Evolutionary conservation across 2,113 vertebrate genomes (phyloP).

Genomic region (Gymnobelideus leadbeateri): DNA sequence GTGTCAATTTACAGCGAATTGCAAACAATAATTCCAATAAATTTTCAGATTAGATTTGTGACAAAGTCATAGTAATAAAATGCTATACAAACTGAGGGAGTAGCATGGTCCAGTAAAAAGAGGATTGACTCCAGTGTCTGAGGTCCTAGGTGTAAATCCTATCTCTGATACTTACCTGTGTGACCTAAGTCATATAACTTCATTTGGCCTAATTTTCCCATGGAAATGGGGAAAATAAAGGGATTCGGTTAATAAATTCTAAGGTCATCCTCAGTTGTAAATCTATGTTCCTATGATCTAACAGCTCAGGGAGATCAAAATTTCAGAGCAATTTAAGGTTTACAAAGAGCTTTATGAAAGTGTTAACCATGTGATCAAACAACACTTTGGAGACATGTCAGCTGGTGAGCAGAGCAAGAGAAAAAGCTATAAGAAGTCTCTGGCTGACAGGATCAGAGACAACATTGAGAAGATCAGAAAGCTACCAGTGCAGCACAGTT

Average conservation of each 20-base stretch:
- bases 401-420: background rate
- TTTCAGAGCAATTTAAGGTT: background rate
- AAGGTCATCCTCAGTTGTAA: background rate
- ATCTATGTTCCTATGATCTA: background rate
- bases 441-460: background rate
- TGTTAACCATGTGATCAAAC: background rate
- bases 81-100: background rate
- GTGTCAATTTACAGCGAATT: background rate
- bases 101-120: background rate
- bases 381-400: background rate
- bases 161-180: background rate
- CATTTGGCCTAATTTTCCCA: background rate
- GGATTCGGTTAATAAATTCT: background rate
- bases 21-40: background rate
- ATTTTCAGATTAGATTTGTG: background rate
- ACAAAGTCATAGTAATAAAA: background rate
- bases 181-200: background rate
- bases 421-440: background rate
- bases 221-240: background rate
- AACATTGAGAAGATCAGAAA: background rate
- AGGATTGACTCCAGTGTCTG: background rate
- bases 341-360: background rate
- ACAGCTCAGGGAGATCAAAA: background rate
- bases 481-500: background rate
- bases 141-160: background rate